Evolutionary conservation across 1,140 invertebrate species (phyloP).

Genomic region (Magallana gigas): DNA sequence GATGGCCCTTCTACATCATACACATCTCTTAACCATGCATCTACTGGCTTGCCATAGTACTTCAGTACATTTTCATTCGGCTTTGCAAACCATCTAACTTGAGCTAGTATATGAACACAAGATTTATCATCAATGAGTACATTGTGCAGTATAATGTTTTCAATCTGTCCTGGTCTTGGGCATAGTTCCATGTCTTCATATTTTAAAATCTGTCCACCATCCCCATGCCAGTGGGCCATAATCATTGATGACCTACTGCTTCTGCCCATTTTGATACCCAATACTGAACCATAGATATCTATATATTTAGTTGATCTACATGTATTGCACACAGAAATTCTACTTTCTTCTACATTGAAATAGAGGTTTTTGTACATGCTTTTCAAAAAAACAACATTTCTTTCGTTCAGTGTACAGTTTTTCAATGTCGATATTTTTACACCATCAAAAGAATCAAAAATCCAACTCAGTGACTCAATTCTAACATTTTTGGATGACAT

Average conservation of each 20-base stretch:
- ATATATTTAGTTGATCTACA: constrained; percentile 19
- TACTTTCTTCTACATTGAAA: constrained; percentile 17
- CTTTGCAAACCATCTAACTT: neutral
- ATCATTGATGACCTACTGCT: neutral
- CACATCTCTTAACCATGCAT: constrained; percentile 34
- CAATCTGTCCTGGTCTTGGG: constrained; percentile 23
- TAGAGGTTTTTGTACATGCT: constrained; percentile 40
- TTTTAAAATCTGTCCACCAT: neutral
- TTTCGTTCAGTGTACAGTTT: neutral
- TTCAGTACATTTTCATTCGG: constrained; percentile 13
- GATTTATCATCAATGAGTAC: constrained; percentile 10
- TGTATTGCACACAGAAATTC: constrained; percentile 27
- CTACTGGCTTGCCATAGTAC: constrained; percentile 47
- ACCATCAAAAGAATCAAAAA: too few species aligned
- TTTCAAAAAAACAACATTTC: constrained; percentile 12
- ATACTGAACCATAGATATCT: constrained; percentile 12
- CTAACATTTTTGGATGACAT: too few species aligned
- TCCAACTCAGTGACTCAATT: too few species aligned
- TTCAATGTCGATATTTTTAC: too few species aligned
- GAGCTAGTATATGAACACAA: too few species aligned
- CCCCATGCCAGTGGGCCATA: too few species aligned
- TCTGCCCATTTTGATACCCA: constrained; percentile 29
- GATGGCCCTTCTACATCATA: constrained; percentile 11
- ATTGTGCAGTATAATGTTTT: constrained; percentile 34
- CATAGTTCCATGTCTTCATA: neutral